Conservation (phyloP, 2,888 invertebrate genomes). For the Himalopsyche anomala region DNA sequence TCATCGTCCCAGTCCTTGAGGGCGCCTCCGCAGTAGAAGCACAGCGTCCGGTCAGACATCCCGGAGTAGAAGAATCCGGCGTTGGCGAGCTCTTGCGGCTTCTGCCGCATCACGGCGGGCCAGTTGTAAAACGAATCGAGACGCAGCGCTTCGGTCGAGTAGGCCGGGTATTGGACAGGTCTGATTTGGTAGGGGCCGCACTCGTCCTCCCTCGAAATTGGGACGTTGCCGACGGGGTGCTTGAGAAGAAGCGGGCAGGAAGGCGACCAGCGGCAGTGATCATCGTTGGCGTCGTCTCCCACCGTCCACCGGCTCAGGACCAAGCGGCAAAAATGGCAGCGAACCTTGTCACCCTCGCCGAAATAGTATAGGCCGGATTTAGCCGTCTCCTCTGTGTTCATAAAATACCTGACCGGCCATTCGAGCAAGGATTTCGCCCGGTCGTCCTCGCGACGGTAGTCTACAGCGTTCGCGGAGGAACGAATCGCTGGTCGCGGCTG, state of each 20-base stretch:
- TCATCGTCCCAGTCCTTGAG: slow-evolving; percentile 70
- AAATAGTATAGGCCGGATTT: slow-evolving; percentile 90
- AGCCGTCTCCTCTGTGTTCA: slow-evolving; percentile 82
- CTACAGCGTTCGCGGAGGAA: not conserved
- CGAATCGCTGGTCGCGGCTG: not conserved
- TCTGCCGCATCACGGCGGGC: too few relatives aligned
- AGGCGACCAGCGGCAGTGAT: slow-evolving; percentile 89
- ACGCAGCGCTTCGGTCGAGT: too few relatives aligned
- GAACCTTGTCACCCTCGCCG: slow-evolving; percentile 85
- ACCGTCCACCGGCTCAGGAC: slow-evolving; percentile 89
- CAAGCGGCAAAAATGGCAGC: slow-evolving; percentile 88
- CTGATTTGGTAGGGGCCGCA: slow-evolving; percentile 47
- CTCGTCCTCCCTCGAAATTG: slow-evolving; percentile 70
- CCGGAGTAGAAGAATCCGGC: too few relatives aligned
- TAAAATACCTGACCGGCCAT: slow-evolving; percentile 81
- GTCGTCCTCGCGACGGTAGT: slow-evolving; percentile 77
- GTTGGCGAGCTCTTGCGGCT: too few relatives aligned
- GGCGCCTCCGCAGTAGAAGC: slow-evolving; percentile 68
- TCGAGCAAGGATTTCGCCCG: slow-evolving; percentile 81
- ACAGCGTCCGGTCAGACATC: too few relatives aligned
- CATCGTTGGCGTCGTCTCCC: slow-evolving; percentile 87
- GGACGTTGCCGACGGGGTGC: slow-evolving; percentile 81
- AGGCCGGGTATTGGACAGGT: too few relatives aligned
- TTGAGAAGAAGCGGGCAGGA: slow-evolving; percentile 86
- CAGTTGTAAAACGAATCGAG: too few relatives aligned